These are phyloP conservation scores for Melinaea marsaeus DNA, from an alignment of 2,888 invertebrate species.

Conservation along the genomic window DNA sequence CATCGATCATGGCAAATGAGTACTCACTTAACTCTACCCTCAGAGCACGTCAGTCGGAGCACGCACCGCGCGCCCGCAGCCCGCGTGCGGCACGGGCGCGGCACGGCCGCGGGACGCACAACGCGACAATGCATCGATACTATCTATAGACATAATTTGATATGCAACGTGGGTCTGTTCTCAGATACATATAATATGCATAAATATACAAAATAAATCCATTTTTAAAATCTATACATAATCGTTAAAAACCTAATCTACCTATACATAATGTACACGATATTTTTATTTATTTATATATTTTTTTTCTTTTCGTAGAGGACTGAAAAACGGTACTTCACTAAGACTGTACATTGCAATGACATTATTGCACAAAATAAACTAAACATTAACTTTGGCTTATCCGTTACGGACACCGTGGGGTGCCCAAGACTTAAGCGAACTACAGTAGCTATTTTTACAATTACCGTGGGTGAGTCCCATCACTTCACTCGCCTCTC, in stretches of 20 bases:
- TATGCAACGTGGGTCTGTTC: constrained; percentile 49
- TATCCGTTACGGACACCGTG: constrained; percentile 66
- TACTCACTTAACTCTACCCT: constrained; percentile 62
- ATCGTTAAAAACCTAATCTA: constrained; percentile 44
- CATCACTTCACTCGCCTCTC: constrained; percentile 21
- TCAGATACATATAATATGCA: constrained; percentile 43
- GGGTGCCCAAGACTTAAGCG: constrained; percentile 28
- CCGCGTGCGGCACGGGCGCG: too few species aligned
- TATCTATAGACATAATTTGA: constrained; percentile 40
- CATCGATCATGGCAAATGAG: constrained; percentile 47
- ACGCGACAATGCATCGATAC: constrained; percentile 23
- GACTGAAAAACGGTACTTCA: constrained; percentile 54
- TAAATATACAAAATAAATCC: constrained; percentile 60
- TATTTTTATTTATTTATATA: constrained; percentile 54
- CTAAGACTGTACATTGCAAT: constrained; percentile 74
- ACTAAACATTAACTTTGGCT: constrained; percentile 76
- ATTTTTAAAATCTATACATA: constrained; percentile 58
- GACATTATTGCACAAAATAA: constrained; percentile 70
- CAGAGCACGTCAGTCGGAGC: constrained; percentile 15
- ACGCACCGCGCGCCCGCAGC: too few species aligned
- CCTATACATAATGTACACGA: constrained; percentile 73
- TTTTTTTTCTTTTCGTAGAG: constrained; percentile 50
- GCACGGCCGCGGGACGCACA: too few species aligned
- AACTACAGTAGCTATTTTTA: constrained; percentile 26
- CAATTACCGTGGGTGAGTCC: constrained; percentile 26